Base-by-base conservation (phyloP, 2,888 invertebrate genomes). In the Meiosimyza decipiens region DNA sequence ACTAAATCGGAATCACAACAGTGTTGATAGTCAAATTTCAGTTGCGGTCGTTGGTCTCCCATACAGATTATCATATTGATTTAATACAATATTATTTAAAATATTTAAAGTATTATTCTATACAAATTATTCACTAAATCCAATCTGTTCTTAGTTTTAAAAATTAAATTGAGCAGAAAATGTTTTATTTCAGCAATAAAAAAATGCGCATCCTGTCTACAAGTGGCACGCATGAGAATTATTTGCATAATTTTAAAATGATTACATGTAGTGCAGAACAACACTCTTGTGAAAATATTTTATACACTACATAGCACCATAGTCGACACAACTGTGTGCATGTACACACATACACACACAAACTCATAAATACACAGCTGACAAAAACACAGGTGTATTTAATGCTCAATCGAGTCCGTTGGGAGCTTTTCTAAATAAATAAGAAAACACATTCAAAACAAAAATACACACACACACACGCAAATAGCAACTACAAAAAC, bases 341-440 rank as follows among this genome's bases (percentile, higher is more conserved):
- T 52, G 47, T 4, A 16, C 15, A 16, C 59, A 59, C 59, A 63
- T 11, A 51, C 33, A 50, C 5, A 28, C 28, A 33, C 16, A 50
- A 28, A 54, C 28, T 54, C 57, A 40, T 52, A 59, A 11, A 13
- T 15, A 22, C 54, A 60, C 33, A 66, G 28, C 40, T 70, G 16
- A 55, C 33, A 49, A 65, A 47, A 52, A 47, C 28, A 28, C 73
- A 74, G 73, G 64, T 71, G 73, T 68, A 67, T 68, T 74, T 68
- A 69, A 71, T 71, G 73, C 73, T 64, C 71, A 47, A 64, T 68
- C 59, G 57, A 51, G 59, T 68, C 65, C 57, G 51, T 50, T 68
- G 71, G 62, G 51, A 64, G 22, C 40, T 72, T 59, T 68, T 64
- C 15, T 68, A 73, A 60, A 71, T 63, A 71, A 71, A 73, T 64